These are phyloP conservation scores for Mesorhabditis sp. DNA, from an alignment of 2,888 invertebrate genomes.

Conservation along the genomic window DNA sequence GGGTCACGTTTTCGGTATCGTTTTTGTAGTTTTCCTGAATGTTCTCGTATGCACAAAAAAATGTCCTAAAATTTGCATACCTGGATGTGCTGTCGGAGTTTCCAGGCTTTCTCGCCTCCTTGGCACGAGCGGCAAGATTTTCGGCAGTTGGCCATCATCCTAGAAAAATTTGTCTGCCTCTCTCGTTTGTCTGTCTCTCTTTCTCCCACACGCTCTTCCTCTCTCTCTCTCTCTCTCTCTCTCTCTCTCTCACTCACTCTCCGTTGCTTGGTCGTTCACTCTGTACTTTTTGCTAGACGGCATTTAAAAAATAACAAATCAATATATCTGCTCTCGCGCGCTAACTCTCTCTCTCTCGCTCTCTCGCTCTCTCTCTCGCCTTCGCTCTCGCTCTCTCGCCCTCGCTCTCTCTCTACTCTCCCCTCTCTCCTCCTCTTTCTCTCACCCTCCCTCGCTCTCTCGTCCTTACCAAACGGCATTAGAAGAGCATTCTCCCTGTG, in stretches of 20 bases:
- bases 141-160: conserved; percentile 59
- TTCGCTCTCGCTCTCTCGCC: neutral
- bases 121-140: conserved; percentile 57
- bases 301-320: conserved; percentile 46
- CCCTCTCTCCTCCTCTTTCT: neutral
- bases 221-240: too few relatives aligned
- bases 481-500: conserved; percentile 55
- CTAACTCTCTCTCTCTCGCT: neutral
- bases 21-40: conserved; percentile 18
- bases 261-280: neutral
- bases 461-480: conserved; percentile 55
- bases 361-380: neutral
- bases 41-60: too few relatives aligned
- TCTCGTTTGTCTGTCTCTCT: conserved; percentile 5
- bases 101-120: conserved; percentile 57
- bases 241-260: too few relatives aligned
- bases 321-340: neutral
- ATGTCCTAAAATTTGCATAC: neutral
- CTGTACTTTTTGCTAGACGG: conserved; percentile 45
- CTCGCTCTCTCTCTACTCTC: neutral
- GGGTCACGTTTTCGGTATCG: conserved; percentile 21
- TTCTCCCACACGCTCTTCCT: neutral
- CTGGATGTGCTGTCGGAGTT: conserved; percentile 51
- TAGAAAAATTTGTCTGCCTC: conserved; percentile 16
- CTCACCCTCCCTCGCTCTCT: neutral